Base-by-base conservation (phyloP, 2,113 vertebrate genomes). In the Puffinus mauretanicus region DNA sequence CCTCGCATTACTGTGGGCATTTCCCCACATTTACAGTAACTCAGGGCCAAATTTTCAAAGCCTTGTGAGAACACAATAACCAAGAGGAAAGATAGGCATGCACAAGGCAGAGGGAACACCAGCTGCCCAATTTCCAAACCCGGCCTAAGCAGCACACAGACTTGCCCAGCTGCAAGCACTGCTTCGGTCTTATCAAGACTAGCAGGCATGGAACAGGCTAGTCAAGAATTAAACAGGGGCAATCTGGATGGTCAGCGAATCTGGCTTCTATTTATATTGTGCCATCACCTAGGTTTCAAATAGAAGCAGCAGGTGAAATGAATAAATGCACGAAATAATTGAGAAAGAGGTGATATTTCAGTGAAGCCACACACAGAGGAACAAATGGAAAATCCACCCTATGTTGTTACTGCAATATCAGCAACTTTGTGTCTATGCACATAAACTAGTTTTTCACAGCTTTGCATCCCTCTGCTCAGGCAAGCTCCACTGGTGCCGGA, bases 31-130 rank as follows among this genome's bases (percentile, higher is more conserved):
- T 80, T 80, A 58, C 80, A 18, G 58, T 94, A 22, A 86, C 6
- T 40, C 54, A 57, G 91, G 94, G 93, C 93, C 94, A 96, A 95
- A 94, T 96, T 95, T 96, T 94, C 95, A 88, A 94, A 97, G 79
- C 49, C 19, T 81, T 58, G 12, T n/a, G 42, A 82, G 46, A 38
- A 66, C 24, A 88, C 38, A 66, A 34, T 47, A 92, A 75, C 13
- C 19, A 93, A 93, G 78, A 91, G 57, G 42, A 78, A 85, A 85
- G 27, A 69, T 0, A 73, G 40, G 27, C n/a, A 61, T 38, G 58
- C 40, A 87, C 17, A 87, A 71, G 30, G 67, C 38, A 90, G 38
- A 72, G 55, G 22, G 26, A 92, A 44, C 46, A 72, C 54, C 25
- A 77, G 38, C 65, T 91, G 77, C 38, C 16, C 81, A 42, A 7